These are phyloP conservation scores for Notospermus geniculatus DNA, from an alignment of 1,140 invertebrate genomes.

Conservation along the genomic window DNA sequence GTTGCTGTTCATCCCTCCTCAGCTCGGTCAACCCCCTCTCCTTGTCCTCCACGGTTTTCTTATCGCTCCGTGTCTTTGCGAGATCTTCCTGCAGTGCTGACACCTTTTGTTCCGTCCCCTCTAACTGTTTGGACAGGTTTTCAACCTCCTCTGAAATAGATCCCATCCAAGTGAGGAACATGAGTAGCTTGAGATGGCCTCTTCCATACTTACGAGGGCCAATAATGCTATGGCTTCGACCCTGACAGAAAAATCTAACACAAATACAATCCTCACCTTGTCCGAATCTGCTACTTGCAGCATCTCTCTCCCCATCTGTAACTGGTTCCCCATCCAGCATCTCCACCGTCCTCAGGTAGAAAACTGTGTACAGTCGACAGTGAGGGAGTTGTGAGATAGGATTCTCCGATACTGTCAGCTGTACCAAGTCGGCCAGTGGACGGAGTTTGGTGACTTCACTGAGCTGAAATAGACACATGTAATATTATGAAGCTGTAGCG, in stretches of 20 bases:
- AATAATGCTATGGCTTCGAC: too few species aligned
- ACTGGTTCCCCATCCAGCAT: constrained; percentile 43
- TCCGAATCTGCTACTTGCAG: constrained; percentile 46
- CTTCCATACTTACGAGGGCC: too few species aligned
- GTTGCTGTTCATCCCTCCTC: constrained; percentile 27
- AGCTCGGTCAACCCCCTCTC: constrained; percentile 26
- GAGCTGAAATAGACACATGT: constrained; percentile 39
- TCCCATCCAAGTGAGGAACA: too few species aligned
- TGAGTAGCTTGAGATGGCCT: too few species aligned
- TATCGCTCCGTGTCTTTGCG: constrained; percentile 42
- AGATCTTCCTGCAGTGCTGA: constrained; percentile 43
- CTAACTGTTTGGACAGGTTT: constrained; percentile 39
- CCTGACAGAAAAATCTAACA: too few species aligned
- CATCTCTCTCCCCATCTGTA: constrained; percentile 33
- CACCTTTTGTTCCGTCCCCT: constrained; percentile 33
- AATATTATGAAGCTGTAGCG: too few species aligned
- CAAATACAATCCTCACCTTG: constrained; percentile 41
- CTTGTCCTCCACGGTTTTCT: constrained; percentile 30
- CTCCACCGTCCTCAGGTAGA: constrained; percentile 47
- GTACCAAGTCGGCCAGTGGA: constrained; percentile 40
- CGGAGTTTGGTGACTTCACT: constrained; percentile 49
- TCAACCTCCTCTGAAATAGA: constrained; percentile 44
- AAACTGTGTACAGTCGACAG: constrained; percentile 43
- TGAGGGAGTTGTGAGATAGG: constrained; percentile 46
- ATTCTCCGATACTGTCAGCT: constrained; percentile 47